Evolutionary conservation across 2,888 invertebrate species (phyloP).

Genomic region (Drosophila kambysellisi): DNA sequence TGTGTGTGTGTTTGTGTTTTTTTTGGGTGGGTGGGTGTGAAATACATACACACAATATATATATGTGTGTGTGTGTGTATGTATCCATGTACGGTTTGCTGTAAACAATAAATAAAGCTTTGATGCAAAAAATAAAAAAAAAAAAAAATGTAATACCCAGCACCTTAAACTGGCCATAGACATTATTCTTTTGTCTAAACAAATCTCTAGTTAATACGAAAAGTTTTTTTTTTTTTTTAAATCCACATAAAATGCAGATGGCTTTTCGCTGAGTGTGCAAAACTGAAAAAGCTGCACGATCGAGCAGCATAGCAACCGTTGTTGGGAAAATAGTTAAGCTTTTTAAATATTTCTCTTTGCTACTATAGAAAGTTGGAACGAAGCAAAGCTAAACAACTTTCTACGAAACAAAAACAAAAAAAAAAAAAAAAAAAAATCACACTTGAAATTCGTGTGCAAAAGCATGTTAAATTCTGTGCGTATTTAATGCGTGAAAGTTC

Average conservation of each 20-base stretch:
- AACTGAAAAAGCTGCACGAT: not conserved
- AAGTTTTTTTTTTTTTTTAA: not conserved
- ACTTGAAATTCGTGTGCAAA: not conserved
- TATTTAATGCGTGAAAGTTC: constrained; percentile 42
- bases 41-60: constrained; percentile 31
- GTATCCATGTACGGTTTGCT: constrained; percentile 2
- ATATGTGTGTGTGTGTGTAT: constrained; percentile 2
- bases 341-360: not conserved
- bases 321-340: not conserved
- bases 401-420: not conserved
- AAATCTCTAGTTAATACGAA: not conserved
- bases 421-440: not conserved
- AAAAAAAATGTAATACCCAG: constrained; percentile 5
- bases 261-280: not conserved
- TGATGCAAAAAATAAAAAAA: not conserved
- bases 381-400: not conserved
- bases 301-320: not conserved
- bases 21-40: constrained; percentile 43
- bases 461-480: constrained; percentile 33
- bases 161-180: constrained; percentile 7
- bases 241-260: not conserved
- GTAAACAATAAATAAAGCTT: constrained; percentile 3
- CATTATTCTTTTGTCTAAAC: not conserved
- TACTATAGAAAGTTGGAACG: not conserved
- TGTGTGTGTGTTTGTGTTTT: constrained; percentile 17